Conservation (phyloP, 2,797 vertebrate species). For the Cacajao melanocephalus region DNA sequence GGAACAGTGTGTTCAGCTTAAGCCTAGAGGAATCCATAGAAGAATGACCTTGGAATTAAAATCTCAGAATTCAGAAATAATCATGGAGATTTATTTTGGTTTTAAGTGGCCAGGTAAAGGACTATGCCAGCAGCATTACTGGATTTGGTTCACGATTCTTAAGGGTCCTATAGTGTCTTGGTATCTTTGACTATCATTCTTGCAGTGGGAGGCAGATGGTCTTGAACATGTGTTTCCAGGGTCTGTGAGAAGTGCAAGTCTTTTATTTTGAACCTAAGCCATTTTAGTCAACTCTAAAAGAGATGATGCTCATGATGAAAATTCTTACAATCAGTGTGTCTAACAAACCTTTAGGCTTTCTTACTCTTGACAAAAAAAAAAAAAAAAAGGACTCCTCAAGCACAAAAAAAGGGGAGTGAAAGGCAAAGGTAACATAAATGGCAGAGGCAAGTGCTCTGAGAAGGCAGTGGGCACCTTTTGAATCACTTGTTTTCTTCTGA, state of each 20-base stretch:
- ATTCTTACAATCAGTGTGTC: not conserved
- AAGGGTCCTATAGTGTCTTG: not conserved
- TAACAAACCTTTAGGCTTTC: conserved; percentile 10
- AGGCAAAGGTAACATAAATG: not conserved
- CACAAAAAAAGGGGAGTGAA: not conserved
- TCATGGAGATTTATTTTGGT: not conserved
- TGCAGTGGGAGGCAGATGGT: not conserved
- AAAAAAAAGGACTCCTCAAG: not conserved
- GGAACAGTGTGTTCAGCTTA: not conserved
- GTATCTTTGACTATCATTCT: not conserved
- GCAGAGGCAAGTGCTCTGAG: not conserved
- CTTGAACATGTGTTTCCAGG: not conserved
- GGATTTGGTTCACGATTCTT: not conserved
- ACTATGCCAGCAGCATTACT: not conserved
- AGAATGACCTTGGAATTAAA: not conserved
- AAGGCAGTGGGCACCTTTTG: not conserved
- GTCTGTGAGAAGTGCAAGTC: not conserved
- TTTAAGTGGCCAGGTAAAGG: not conserved
- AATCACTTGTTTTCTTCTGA: not conserved
- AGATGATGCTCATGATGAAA: not conserved
- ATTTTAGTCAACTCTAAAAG: not conserved
- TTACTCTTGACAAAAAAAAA: not conserved
- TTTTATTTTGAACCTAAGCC: not conserved
- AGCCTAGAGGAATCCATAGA: not conserved
- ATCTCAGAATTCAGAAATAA: not conserved